Evolutionary conservation across 1,140 invertebrate genomes (phyloP), one percentile per base, ranked within the genome.

Genomic region (Teleogryllus occipitalis): DNA sequence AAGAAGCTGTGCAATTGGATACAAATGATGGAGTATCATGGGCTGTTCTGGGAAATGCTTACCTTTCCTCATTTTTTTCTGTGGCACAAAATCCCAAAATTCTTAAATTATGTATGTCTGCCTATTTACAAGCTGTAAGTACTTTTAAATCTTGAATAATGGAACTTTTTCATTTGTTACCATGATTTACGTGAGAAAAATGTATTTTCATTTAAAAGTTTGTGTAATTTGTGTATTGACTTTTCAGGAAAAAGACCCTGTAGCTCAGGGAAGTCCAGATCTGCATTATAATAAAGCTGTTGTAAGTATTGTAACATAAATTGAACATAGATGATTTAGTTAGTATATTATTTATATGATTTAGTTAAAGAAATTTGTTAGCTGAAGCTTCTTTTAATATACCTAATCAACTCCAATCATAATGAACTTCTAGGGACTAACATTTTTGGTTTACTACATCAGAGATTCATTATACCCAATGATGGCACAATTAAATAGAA

Each of bases 271-370:
- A 82, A 93, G 93, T 84, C 90, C 94, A 4, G 94, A 96, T 89
- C 88, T 97, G 54, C 93, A 95, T 88, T 96, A 93, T 84, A 97
- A 96, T 85, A 93, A 94, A 89, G 94, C 91, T 78, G 90, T 94
- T 82, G 94, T 96, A 88, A 91, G 90, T 89, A 74, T 21, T 47
- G 7, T 27, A 39, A 39, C 27, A 39, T 39, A 39, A 39, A 39
- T 39, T 39, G 27, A 39, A 39, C 5, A 39, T 39, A 39, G 27
- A 5, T 39, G 27, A 39, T 39, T 39, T 39, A 39, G 1, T 39
- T 2, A 39, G 5, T 39, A 1, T 2, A 1, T 2, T 39, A 39
- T 39, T 39, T 2, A 5, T 39, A 39, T 2, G 1, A 39, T 39
- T 39, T 39, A 39, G 5, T 39, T 39, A 39, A 39, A 5, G 27